Percentiles rank a stretch among this genome's conserved stretches.
phyloP scores from a whole-genome alignment of 2,888 invertebrate genomes.

The Limnephilus lunatus region DNA sequence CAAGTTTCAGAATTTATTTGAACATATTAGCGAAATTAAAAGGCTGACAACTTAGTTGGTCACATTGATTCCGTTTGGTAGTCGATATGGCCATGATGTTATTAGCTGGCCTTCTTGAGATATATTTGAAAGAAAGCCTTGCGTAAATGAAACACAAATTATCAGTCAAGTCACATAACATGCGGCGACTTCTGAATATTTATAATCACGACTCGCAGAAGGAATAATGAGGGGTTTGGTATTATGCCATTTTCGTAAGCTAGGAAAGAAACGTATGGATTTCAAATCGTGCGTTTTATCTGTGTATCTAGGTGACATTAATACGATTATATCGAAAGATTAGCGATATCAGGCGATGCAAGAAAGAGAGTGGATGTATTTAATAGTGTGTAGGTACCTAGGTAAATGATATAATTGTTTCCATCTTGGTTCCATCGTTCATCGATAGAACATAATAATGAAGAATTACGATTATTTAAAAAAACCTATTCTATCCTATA shows the following conservation, averaged over 20 bases:
- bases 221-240: background rate
- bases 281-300: conserved; percentile 2
- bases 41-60: too few relatives aligned
- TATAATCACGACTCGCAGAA: background rate
- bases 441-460: too few relatives aligned
- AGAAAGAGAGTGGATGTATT: too few relatives aligned
- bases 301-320: conserved; percentile 6
- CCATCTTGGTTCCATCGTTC: too few relatives aligned
- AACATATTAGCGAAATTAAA: too few relatives aligned
- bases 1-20: too few relatives aligned
- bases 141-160: background rate
- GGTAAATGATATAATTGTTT: too few relatives aligned
- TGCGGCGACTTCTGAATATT: background rate
- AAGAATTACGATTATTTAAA: too few relatives aligned
- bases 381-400: too few relatives aligned
- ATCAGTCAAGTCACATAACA: background rate
- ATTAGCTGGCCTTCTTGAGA: background rate
- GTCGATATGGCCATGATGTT: background rate
- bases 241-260: conserved; percentile 10
- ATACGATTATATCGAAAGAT: background rate
- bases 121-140: background rate
- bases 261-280: background rate
- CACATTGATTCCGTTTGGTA: background rate
- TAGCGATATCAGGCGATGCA: background rate
- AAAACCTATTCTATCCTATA: too few relatives aligned